phyloP scores from a whole-genome alignment of 1,140 invertebrate genomes.

The Lepidotrigona ventralis region DNA sequence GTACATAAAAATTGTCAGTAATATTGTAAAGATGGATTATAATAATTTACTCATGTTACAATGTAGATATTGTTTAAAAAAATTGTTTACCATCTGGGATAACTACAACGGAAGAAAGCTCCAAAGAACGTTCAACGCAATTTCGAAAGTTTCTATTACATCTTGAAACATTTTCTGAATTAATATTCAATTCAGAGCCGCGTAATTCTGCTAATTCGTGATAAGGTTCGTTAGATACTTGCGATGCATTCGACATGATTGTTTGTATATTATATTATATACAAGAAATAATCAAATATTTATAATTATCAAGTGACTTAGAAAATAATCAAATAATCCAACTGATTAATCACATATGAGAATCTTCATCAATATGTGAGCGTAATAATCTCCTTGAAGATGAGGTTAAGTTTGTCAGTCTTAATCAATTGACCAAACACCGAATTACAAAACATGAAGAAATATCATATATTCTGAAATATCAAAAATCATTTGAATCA shows the following conservation, averaged over 20 bases:
- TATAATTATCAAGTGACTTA: neutral
- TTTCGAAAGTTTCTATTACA: conserved; percentile 64
- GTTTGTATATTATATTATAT: neutral
- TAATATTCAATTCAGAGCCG: conserved; percentile 71
- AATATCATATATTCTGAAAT: neutral
- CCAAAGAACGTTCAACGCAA: conserved; percentile 83
- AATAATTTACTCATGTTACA: conserved; percentile 32
- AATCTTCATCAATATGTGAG: conserved; percentile 38
- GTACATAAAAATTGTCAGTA: conserved; percentile 40
- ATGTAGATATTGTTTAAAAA: neutral
- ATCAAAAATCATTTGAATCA: too few species aligned
- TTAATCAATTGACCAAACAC: neutral
- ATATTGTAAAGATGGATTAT: conserved; percentile 48
- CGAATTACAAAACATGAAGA: neutral
- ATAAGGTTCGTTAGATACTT: conserved; percentile 71
- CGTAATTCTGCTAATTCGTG: conserved; percentile 71
- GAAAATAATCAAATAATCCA: neutral
- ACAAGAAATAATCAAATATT: neutral
- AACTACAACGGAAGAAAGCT: conserved; percentile 90
- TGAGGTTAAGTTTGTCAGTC: neutral
- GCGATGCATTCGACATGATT: conserved; percentile 67
- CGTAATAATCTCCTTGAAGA: conserved; percentile 4
- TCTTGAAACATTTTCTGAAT: conserved; percentile 47
- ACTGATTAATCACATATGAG: neutral
- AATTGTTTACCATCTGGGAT: conserved; percentile 86